A percentile compares a stretch with the other conserved stretches of the same genome.
Evolutionary conservation across 2,888 invertebrate species (phyloP).

Genomic region (Lottia gigantea): DNA sequence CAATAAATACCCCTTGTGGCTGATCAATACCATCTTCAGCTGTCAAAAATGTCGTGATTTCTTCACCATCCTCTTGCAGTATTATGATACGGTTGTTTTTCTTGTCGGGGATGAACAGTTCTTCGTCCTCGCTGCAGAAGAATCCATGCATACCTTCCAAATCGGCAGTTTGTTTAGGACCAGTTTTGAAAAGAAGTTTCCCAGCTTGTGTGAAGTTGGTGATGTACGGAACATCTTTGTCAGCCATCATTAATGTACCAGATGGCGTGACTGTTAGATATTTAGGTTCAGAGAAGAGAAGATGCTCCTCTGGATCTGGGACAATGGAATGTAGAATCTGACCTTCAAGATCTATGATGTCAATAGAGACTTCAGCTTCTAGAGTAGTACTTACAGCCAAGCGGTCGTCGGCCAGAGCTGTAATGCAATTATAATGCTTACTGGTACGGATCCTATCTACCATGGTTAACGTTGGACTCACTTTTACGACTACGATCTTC

Average conservation of each 20-base stretch:
- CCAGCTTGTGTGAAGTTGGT: neutral
- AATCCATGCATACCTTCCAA: slow-evolving; percentile 1
- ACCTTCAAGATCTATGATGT: slow-evolving; percentile 3
- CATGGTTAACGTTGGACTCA: neutral
- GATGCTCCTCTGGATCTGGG: neutral
- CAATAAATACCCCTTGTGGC: neutral
- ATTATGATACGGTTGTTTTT: neutral
- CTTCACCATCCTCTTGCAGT: neutral
- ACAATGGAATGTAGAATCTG: neutral
- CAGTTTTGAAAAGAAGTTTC: neutral
- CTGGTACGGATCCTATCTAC: slow-evolving; percentile 1
- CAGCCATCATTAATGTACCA: neutral
- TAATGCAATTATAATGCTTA: slow-evolving; percentile 1
- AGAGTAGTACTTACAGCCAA: neutral
- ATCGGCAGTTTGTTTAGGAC: neutral
- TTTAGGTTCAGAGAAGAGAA: neutral
- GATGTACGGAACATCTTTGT: neutral
- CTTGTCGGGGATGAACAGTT: neutral
- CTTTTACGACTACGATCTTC: neutral
- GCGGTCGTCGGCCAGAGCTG: neutral
- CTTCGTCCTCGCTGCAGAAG: slow-evolving; percentile 1
- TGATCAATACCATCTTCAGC: neutral
- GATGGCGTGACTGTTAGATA: neutral
- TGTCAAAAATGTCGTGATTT: neutral
- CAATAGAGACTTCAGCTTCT: neutral